Evolutionary conservation across 2,113 vertebrate species (phyloP).

Genomic region (Pollachius pollachius): DNA sequence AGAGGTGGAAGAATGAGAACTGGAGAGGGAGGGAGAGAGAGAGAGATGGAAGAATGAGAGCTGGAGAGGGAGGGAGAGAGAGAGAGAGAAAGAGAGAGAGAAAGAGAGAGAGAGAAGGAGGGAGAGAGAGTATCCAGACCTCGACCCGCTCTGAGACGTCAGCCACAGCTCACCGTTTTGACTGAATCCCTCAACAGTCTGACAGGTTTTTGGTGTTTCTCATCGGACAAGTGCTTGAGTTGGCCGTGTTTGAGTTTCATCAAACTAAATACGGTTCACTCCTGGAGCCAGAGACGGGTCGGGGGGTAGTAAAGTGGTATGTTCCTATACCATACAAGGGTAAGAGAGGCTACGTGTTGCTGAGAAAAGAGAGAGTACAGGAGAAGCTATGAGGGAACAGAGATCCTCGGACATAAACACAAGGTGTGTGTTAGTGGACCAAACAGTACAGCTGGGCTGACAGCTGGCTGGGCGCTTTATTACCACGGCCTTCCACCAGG

Average conservation of each 20-base stretch:
- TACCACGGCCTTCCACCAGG: too few relatives aligned
- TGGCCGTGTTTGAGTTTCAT: slow-evolving; percentile 62
- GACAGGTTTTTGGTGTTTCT: slow-evolving; percentile 58
- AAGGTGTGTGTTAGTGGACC: slow-evolving; percentile 6
- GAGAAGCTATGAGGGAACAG: background rate
- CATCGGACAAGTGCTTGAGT: slow-evolving; percentile 59
- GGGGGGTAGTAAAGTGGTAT: background rate
- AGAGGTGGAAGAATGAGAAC: background rate
- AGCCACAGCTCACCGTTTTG: slow-evolving; percentile 56
- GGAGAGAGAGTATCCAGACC: slow-evolving; percentile 17
- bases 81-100: background rate
- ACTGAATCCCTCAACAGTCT: slow-evolving; percentile 58
- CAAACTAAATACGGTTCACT: slow-evolving; percentile 60
- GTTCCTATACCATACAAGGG: slow-evolving; percentile 18
- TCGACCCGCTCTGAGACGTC: slow-evolving; percentile 35
- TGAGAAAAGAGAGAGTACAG: background rate
- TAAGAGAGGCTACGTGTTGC: background rate
- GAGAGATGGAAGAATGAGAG: background rate
- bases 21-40: background rate
- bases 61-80: background rate
- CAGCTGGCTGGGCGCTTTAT: too few relatives aligned
- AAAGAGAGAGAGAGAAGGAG: background rate
- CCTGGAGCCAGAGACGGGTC: slow-evolving; percentile 29
- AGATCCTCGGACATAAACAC: slow-evolving; percentile 25
- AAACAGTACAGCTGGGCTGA: slow-evolving; percentile 26